These are phyloP conservation scores for Ornithorhynchus anatinus DNA, from an alignment of 2,113 vertebrate genomes.

Conservation along the genomic window DNA sequence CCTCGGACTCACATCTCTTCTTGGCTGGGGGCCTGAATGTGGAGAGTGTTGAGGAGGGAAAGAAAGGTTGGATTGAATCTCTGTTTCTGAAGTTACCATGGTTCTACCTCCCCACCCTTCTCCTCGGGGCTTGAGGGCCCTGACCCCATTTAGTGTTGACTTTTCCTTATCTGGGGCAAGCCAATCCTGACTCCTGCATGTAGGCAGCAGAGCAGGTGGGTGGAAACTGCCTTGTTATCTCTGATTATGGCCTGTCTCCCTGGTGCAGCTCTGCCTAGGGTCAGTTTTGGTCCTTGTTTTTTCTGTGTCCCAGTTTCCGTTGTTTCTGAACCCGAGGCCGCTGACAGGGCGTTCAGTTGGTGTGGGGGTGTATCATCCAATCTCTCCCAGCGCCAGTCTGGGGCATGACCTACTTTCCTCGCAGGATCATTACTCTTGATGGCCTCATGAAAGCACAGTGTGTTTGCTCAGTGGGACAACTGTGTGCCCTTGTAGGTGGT, in stretches of 20 bases:
- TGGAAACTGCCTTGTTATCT: not conserved
- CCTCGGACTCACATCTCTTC: too few relatives aligned
- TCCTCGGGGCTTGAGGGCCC: too few relatives aligned
- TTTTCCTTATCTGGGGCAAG: constrained; percentile 4
- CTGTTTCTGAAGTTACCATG: not conserved
- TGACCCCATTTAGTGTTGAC: constrained; percentile 13
- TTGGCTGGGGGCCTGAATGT: not conserved
- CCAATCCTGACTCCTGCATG: not conserved
- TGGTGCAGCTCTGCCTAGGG: not conserved
- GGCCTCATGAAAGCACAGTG: not conserved
- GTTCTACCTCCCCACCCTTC: too few relatives aligned
- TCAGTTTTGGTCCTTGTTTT: not conserved
- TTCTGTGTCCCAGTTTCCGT: not conserved
- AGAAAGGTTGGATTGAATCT: not conserved
- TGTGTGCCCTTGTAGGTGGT: too few relatives aligned
- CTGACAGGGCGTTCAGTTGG: not conserved
- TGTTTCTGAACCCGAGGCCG: not conserved
- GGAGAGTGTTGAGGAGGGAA: not conserved
- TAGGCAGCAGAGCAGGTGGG: not conserved
- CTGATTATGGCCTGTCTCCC: not conserved
- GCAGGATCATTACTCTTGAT: not conserved
- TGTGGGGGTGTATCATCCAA: too few relatives aligned
- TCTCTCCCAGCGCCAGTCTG: not conserved
- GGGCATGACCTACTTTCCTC: not conserved
- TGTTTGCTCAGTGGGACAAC: not conserved